These are phyloP conservation scores for Sebastes minor DNA, from an alignment of 2,797 vertebrate genomes.

Conservation along the genomic window DNA sequence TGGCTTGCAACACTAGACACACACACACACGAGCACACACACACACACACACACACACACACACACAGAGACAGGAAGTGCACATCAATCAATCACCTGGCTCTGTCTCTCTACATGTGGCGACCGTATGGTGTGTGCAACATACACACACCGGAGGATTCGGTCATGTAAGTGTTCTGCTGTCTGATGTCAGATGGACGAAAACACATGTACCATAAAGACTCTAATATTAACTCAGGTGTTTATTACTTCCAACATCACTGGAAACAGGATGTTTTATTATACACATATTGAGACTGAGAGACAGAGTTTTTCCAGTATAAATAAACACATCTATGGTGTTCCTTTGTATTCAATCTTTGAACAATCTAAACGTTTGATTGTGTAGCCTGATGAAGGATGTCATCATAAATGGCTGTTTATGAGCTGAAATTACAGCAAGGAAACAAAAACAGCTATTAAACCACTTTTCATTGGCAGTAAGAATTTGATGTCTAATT, in stretches of 20 bases:
- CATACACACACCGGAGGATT: conserved; percentile 35
- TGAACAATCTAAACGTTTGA: conserved; percentile 8
- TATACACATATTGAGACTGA: not conserved
- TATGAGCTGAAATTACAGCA: conserved; percentile 10
- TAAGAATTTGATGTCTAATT: not conserved
- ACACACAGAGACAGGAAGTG: conserved; percentile 59
- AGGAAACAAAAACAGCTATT: conserved; percentile 13
- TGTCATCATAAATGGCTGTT: conserved; percentile 20
- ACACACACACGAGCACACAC: conserved; percentile 12
- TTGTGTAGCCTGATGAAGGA: conserved; percentile 14
- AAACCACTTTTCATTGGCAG: conserved; percentile 10
- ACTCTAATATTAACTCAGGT: conserved; percentile 56
- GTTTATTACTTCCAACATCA: conserved; percentile 46
- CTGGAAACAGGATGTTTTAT: conserved; percentile 43
- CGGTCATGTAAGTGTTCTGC: conserved; percentile 42
- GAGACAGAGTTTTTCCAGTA: not conserved
- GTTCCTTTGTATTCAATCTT: conserved; percentile 8
- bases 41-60: conserved; percentile 25
- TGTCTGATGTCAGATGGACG: conserved; percentile 45
- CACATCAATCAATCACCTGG: conserved; percentile 83
- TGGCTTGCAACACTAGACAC: conserved; percentile 80
- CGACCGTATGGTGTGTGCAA: conserved; percentile 68
- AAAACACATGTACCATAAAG: conserved; percentile 53
- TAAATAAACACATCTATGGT: conserved; percentile 20
- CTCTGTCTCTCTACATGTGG: conserved; percentile 77